Percentiles rank a stretch among this genome's conserved stretches.
Conservation (phyloP, 2,113 vertebrate species). For the Malurus alboscapulatus region DNA sequence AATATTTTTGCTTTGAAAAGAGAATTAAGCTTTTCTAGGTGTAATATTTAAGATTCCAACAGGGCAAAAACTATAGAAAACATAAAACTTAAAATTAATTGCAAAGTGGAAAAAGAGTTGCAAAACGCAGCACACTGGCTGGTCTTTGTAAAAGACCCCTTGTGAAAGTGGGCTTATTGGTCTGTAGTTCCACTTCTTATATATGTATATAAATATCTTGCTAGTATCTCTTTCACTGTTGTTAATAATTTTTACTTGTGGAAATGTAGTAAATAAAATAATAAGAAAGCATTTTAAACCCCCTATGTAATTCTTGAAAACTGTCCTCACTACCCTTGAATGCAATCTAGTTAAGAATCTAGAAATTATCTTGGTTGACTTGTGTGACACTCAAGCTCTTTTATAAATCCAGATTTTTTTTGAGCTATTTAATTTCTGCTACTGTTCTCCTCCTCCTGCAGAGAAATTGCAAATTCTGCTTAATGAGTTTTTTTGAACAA, state of each 20-base stretch:
- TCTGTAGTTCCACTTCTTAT: neutral
- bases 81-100: neutral
- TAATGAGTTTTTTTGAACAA: conserved; percentile 8
- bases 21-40: neutral
- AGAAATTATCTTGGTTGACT: neutral
- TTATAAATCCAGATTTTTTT: neutral
- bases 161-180: neutral
- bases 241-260: neutral
- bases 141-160: neutral
- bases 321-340: neutral
- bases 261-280: neutral
- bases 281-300: neutral
- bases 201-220: neutral
- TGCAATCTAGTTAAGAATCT: neutral
- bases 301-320: neutral
- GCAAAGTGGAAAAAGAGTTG: neutral
- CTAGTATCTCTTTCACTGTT: neutral
- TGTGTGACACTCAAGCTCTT: neutral
- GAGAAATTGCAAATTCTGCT: neutral
- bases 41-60: neutral
- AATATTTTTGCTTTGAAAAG: neutral
- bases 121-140: neutral
- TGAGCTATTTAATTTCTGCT: neutral
- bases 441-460: neutral
- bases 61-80: neutral